Evolutionary conservation across 1,140 invertebrate genomes (phyloP), one percentile per base, ranked within the genome.

Genomic region (Drosophila lini): DNA sequence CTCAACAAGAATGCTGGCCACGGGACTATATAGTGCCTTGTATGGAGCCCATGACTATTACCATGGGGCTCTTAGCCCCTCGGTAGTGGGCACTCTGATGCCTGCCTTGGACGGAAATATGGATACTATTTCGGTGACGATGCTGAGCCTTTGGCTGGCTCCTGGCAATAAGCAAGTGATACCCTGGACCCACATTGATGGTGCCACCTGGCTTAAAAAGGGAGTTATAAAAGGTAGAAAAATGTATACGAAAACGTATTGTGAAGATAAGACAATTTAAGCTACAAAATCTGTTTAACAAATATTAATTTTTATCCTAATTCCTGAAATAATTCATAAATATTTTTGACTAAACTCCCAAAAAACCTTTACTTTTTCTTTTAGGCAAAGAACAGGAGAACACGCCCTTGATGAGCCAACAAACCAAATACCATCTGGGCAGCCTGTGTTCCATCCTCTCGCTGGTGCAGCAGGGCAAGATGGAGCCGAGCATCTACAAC

Each of bases 11-110:
- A 62, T 92, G 52, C 53, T 83, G 45, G 81, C 85, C 22, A 81
- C 80, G 1, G 91, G 91, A 0, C 41, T 92, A 22, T 85, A 91
- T 28, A 91, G 91, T 25, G 79, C 88, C 2, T 25, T 92, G 10
- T 74, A 91, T 45, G 91, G 91, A 2, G 74, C 91, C 2, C 91
- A 92, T 44, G 77, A 92, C 28, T 92, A 92, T 15, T 92, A 90
- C 47, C 91, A 92, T 47, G 91, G 91, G 3, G 91, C 86, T 0
- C 52, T 84, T n/a, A 81, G 91, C 56, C 91, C 91, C 50, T 81
- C 91, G 25, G 50, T 92, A 4, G 76, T 92, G 38, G 91, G 91
- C 34, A 90, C 89, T 2, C 19, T 92, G 16, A 85, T 92, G 90
- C 85, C 91, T 3, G 91, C 82, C 0, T 61, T 92, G 1, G 91